Percentiles rank a stretch among this genome's conserved stretches.
Evolutionary conservation across 2,797 vertebrate genomes (phyloP).

Genomic region (Rhodeus uyekii): DNA sequence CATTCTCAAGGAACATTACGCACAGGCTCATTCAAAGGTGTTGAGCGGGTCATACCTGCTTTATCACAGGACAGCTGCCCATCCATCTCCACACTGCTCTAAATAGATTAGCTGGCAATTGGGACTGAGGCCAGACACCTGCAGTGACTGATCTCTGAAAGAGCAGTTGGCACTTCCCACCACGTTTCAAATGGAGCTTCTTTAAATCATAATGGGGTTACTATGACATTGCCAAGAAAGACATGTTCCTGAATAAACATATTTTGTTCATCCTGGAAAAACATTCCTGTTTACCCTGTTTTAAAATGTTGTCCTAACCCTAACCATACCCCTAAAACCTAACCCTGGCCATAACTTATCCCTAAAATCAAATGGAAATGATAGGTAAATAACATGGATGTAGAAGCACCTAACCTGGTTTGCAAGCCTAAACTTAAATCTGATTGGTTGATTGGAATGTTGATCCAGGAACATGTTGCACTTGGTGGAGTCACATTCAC

Average conservation of each 20-base stretch:
- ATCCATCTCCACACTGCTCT: slow-evolving; percentile 32
- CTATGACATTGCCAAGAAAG: not conserved
- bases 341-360: not conserved
- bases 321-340: not conserved
- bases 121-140: slow-evolving; percentile 31
- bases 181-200: slow-evolving; percentile 2
- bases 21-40: slow-evolving; percentile 13
- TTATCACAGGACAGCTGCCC: slow-evolving; percentile 40
- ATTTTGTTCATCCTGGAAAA: not conserved
- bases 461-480: not conserved
- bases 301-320: not conserved
- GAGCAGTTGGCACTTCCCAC: slow-evolving; percentile 4
- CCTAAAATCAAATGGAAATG: not conserved
- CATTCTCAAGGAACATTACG: not conserved
- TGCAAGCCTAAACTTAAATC: not conserved
- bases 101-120: slow-evolving; percentile 31
- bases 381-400: not conserved
- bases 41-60: slow-evolving; percentile 29
- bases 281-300: not conserved
- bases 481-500: not conserved
- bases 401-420: not conserved
- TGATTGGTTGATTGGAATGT: not conserved
- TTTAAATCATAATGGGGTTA: not conserved
- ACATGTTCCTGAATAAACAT: not conserved
- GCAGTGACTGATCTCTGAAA: slow-evolving; percentile 22